Evolutionary conservation across 2,888 invertebrate genomes (phyloP).

Genomic region (Linyphia triangularis): DNA sequence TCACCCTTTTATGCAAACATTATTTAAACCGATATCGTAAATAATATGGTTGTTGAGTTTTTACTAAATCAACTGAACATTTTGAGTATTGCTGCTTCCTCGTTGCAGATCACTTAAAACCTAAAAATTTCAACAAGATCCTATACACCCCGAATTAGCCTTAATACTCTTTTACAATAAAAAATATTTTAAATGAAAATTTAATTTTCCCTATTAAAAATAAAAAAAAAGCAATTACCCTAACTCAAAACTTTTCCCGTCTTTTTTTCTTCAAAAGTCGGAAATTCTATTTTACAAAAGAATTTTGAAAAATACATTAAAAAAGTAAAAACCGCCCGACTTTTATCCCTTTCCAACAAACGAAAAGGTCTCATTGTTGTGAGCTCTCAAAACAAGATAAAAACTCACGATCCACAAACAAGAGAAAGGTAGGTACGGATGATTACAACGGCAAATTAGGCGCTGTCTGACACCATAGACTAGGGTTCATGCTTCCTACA

Average conservation of each 20-base stretch:
- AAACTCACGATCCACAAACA: not conserved
- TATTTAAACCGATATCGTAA: not conserved
- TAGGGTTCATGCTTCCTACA: not conserved
- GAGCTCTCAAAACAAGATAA: not conserved
- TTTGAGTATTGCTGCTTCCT: too few species aligned
- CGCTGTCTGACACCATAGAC: not conserved
- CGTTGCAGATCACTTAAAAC: too few species aligned
- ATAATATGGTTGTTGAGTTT: not conserved
- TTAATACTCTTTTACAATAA: too few species aligned
- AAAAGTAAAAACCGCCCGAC: not conserved
- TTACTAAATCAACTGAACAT: not conserved
- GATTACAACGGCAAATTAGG: not conserved
- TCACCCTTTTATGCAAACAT: too few species aligned
- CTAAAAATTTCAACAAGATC: too few species aligned
- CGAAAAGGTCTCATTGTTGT: slow-evolving; percentile 1
- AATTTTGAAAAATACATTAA: not conserved
- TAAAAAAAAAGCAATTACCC: too few species aligned
- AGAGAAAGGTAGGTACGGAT: not conserved
- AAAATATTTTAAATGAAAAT: too few species aligned
- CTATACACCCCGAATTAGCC: too few species aligned
- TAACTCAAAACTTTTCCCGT: too few species aligned
- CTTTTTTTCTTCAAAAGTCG: too few species aligned
- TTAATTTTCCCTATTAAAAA: too few species aligned
- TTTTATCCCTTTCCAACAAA: not conserved
- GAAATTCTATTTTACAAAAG: too few species aligned